phyloP scores from a whole-genome alignment of 2,888 invertebrate species.

The Aelia acuminata region DNA sequence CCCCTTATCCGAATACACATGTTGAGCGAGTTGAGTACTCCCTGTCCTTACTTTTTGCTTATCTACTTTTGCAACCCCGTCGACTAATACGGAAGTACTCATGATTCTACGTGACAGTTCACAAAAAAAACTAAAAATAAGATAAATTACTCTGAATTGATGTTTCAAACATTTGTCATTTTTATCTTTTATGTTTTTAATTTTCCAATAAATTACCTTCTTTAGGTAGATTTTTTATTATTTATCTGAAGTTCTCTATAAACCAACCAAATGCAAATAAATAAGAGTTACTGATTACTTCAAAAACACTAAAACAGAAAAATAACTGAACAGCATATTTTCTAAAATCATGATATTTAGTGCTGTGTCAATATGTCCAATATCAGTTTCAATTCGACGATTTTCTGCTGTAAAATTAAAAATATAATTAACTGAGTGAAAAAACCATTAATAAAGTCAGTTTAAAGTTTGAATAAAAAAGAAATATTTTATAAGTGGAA shows the following conservation, averaged over 20 bases:
- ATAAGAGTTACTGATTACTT: not conserved
- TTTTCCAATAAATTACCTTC: not conserved
- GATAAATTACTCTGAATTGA: too few relatives aligned
- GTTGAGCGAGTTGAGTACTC: too few relatives aligned
- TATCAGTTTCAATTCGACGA: not conserved
- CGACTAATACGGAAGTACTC: too few relatives aligned
- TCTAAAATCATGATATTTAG: not conserved
- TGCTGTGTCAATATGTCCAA: not conserved
- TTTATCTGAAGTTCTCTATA: not conserved
- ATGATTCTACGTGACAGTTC: too few relatives aligned
- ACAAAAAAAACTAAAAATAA: too few relatives aligned
- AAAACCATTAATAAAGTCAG: too few relatives aligned
- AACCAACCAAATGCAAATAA: not conserved
- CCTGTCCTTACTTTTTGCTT: too few relatives aligned
- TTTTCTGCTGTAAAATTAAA: not conserved
- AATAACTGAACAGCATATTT: not conserved
- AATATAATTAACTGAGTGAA: not conserved
- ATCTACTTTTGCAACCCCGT: too few relatives aligned
- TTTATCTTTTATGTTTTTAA: too few relatives aligned
- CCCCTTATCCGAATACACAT: too few relatives aligned
- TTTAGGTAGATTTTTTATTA: not conserved
- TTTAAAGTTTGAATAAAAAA: not conserved
- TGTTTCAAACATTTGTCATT: not conserved
- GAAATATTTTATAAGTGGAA: not conserved
- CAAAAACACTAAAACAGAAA: constrained; percentile 10